Conservation (phyloP, 2,113 vertebrate species). For the Thalassarche chlororhynchos region DNA sequence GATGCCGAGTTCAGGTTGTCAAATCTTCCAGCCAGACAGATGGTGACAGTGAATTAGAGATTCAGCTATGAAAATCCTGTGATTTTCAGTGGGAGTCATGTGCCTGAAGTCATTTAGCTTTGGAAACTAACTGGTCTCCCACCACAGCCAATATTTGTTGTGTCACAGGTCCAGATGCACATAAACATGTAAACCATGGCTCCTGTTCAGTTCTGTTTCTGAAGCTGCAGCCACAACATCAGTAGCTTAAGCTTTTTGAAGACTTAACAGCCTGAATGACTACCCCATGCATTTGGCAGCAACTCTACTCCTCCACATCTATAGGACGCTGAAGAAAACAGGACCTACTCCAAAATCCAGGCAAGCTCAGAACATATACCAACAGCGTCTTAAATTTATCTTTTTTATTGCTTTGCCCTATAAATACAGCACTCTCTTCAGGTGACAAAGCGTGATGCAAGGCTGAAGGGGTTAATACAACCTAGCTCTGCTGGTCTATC, state of each 20-base stretch:
- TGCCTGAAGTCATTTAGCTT: neutral
- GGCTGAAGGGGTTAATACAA: neutral
- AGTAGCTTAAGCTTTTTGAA: neutral
- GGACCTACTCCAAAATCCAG: neutral
- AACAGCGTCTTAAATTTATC: neutral
- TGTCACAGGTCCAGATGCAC: neutral
- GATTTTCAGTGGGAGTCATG: neutral
- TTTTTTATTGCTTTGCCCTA: neutral
- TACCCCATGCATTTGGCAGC: neutral
- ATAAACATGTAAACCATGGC: neutral
- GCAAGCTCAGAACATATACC: neutral
- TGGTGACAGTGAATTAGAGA: neutral
- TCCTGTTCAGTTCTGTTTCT: neutral
- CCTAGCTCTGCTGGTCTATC: neutral
- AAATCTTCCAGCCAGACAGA: neutral
- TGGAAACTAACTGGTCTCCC: neutral
- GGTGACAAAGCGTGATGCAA: neutral
- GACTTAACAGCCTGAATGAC: neutral
- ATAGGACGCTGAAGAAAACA: neutral
- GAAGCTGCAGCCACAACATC: constrained; percentile 1
- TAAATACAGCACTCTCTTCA: neutral
- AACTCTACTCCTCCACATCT: neutral
- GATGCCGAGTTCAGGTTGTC: neutral
- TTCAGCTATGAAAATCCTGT: neutral
- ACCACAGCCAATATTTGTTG: neutral